Evolutionary conservation across 2,113 vertebrate genomes (phyloP).

Genomic region (Tragelaphus buxtoni): DNA sequence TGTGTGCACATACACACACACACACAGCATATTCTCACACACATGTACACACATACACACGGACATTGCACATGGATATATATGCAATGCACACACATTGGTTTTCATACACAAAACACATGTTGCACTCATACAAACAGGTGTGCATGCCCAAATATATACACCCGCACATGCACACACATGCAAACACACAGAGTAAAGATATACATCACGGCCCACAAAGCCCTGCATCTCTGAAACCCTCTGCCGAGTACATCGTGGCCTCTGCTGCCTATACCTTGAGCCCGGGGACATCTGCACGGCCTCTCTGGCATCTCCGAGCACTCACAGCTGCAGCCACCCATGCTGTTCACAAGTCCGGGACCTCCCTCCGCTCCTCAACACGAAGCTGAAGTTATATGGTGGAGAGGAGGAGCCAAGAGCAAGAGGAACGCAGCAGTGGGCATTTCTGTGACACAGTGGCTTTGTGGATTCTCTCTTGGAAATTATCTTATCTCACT

Average conservation of each 20-base stretch:
- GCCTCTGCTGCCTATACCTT: background rate
- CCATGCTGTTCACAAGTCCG: background rate
- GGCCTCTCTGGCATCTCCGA: background rate
- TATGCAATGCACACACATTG: background rate
- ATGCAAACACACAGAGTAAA: background rate
- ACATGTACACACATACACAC: background rate
- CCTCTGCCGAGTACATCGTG: fast-evolving
- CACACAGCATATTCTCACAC: background rate
- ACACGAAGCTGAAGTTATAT: background rate
- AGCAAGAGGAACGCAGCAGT: fast-evolving
- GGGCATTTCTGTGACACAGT: background rate
- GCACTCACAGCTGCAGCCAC: background rate
- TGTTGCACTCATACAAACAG: background rate
- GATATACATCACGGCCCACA: fast-evolving
- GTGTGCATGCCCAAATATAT: background rate
- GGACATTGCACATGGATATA: too few species aligned
- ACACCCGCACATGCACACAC: fast-evolving
- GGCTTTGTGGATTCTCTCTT: too few species aligned
- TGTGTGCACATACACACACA: background rate
- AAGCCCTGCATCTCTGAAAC: background rate
- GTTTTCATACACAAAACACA: background rate
- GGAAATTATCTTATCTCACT: background rate
- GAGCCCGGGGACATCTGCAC: background rate
- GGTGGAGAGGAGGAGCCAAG: fast-evolving
- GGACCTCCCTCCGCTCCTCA: background rate